These are phyloP conservation scores for Champsocephalus gunnari DNA, from an alignment of 2,797 vertebrate genomes.

Conservation along the genomic window DNA sequence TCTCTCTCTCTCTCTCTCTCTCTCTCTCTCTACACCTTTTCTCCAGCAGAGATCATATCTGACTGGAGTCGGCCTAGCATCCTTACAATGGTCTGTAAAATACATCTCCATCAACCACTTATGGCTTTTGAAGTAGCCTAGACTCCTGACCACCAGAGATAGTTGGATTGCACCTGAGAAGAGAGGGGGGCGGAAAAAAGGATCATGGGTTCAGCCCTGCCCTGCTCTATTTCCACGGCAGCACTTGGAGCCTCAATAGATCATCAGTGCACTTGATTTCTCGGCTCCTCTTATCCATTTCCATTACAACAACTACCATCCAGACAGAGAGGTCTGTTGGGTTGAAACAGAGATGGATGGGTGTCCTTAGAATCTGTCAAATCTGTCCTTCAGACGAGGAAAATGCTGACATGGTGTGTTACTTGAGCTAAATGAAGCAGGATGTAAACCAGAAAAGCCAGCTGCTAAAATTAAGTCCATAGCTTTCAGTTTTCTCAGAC, in stretches of 20 bases:
- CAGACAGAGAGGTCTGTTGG: constrained; percentile 43
- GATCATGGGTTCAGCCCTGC: constrained; percentile 42
- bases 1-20: constrained; percentile 25
- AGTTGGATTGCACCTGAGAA: constrained; percentile 69
- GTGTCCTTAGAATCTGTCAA: constrained; percentile 30
- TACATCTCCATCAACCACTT: constrained; percentile 80
- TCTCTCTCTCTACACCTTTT: constrained; percentile 50
- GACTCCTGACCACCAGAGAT: constrained; percentile 77
- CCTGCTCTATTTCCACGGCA: constrained; percentile 47
- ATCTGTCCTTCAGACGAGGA: constrained; percentile 22
- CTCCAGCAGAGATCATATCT: constrained; percentile 71
- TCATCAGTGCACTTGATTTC: constrained; percentile 62
- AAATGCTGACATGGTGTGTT: constrained; percentile 18
- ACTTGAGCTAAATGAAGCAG: constrained; percentile 18
- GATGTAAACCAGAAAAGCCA: not conserved
- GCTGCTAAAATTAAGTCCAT: not conserved
- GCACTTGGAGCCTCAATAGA: constrained; percentile 51
- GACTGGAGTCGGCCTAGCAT: constrained; percentile 65
- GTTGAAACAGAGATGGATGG: constrained; percentile 44
- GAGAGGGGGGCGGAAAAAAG: constrained; percentile 5
- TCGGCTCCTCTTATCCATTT: constrained; percentile 55
- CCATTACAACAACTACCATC: constrained; percentile 56
- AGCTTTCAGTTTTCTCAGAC: not conserved
- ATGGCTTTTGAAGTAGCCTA: constrained; percentile 71
- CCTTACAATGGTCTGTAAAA: constrained; percentile 72